Evolutionary conservation across 2,888 invertebrate species (phyloP), one percentile per base, ranked within the genome.

Genomic region (Drosophila prolongata): DNA sequence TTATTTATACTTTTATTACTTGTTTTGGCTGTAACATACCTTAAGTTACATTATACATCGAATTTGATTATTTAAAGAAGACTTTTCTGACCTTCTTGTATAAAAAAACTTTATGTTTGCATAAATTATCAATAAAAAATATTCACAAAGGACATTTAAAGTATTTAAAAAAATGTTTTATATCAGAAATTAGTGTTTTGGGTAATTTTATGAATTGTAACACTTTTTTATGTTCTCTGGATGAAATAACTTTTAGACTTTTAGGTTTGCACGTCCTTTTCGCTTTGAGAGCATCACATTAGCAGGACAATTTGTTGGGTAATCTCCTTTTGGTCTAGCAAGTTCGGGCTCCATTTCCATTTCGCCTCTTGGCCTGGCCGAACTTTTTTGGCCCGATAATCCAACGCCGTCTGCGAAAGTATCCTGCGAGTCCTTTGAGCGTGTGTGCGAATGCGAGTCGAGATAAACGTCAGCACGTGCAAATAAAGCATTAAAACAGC

Each of bases 401-500:
- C 87, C 75, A 44, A 53, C 38, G 64, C 59, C 30, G 37, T 56
- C 50, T 44, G 44, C 44, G 14, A 40, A 34, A 58, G 44, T 54
- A 55, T 68, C 49, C 16, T 61, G 40, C 44, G 61, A 61, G 68
- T 47, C 49, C 34, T 43, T 37, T 42, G 24, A 53, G 62, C 68
- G 54, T 53, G 57, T 30, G 53, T n/a, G 19, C 9, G 57, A 52
- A 24, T 66, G 49, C n/a, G 54, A 13, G 47, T 14, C 50, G 52
- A 60, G 79, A 65, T 78, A 69, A 71, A 72, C 73, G 87, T 84
- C 85, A 77, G 75, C 89, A 89, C 85, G 89, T 85, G 89, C 85
- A 85, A 84, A 87, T 84, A 89, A 83, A 78, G 78, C 72, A 86
- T 88, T 85, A 78, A 86, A 83, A 78, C 75, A 76, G 82, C 65